Evolutionary conservation across 2,113 vertebrate genomes (phyloP), one percentile per base, ranked within the genome.

Genomic region (Brachyhypopomus gauderio): DNA sequence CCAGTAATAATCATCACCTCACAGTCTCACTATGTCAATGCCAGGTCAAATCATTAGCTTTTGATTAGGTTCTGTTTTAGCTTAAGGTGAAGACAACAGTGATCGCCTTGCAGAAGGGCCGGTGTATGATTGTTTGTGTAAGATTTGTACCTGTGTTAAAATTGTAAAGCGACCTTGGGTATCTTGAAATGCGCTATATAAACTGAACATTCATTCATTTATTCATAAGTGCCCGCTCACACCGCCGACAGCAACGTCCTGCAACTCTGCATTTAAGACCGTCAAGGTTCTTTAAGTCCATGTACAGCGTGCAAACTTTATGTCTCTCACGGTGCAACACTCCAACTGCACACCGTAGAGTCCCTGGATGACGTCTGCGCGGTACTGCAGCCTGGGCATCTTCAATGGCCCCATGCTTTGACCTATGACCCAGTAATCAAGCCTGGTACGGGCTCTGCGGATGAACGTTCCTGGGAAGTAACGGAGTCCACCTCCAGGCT

Each of bases 401-500:
- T 75, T 6, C 22, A 59, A 1, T 5, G 41, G 55, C 14, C 4
- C 20, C n/a, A 25, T 38, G 48, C 30, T 75, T 74, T 66, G 48
- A 75, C 14, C 60, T 67, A 56, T 20, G 38, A 81, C 22, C 58
- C 14, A 11, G 72, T 75, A 80, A 74, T 64, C 60, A 56, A 67
- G 27, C 48, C 17, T 2, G 22, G 20, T n/a, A 19, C 63, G 19
- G 45, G 52, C 79, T 75, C 55, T 67, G 64, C 17, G 9, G 16
- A 36, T 8, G 34, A 41, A 20, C 9, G 36, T 20, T 22, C 20
- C 17, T 9, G 9, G 36, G 66, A 52, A 56, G 69, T 83, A 83
- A 80, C 83, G 52, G 77, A 78, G 81, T 83, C 77, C 69, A 85
- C 84, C 60, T 73, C 62, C 77, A 34, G 77, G 73, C 69, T 79